Conservation (phyloP, 2,113 vertebrate species). For the Leiothrix lutea region DNA sequence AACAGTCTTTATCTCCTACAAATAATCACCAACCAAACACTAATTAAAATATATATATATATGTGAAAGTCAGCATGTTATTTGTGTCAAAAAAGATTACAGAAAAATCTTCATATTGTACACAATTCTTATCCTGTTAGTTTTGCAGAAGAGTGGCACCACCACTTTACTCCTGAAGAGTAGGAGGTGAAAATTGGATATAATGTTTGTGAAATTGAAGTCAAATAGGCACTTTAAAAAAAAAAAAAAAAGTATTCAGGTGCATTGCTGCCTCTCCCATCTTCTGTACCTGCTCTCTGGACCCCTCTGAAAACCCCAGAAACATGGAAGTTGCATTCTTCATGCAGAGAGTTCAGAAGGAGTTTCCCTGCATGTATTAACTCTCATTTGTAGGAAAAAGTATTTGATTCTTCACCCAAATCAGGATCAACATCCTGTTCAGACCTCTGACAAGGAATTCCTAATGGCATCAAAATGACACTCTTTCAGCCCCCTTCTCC, state of each 20-base stretch:
- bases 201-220: neutral
- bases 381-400: neutral
- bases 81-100: neutral
- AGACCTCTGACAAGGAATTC: neutral
- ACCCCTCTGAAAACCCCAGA: neutral
- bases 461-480: neutral
- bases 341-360: neutral
- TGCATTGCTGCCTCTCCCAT: neutral
- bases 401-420: neutral
- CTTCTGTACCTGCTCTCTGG: neutral
- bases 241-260: no score
- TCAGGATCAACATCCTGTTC: neutral
- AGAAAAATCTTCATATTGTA: neutral
- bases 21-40: constrained; percentile 46
- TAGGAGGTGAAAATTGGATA: neutral
- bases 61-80: neutral
- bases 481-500: neutral
- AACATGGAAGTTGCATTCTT: neutral
- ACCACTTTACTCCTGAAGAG: neutral
- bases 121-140: neutral
- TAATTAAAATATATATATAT: constrained; percentile 1
- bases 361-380: neutral
- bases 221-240: neutral
- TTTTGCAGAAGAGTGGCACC: neutral
- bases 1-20: constrained; percentile 45